Conservation (phyloP, 2,113 vertebrate species). For the Paradoxurus hermaphroditus region DNA sequence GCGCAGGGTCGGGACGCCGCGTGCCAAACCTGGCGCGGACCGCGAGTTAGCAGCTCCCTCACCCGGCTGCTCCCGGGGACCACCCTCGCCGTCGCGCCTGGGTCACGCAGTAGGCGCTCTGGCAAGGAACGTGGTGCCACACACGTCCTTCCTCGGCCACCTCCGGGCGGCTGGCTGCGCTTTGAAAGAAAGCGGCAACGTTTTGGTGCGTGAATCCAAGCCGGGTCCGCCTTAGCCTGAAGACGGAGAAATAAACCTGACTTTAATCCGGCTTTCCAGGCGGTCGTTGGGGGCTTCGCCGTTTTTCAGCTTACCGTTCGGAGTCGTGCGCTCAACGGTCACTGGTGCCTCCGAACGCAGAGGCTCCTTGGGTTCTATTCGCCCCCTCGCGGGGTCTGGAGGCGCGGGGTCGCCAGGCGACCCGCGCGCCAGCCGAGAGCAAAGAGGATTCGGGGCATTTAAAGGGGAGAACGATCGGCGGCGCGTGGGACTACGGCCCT, state of each 20-base stretch:
- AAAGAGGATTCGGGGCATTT: not conserved
- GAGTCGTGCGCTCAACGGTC: not conserved
- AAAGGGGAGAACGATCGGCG: not conserved
- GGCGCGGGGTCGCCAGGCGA: not conserved
- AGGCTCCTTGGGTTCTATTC: not conserved
- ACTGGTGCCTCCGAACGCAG: not conserved
- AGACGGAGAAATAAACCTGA: not conserved
- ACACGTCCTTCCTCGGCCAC: not conserved
- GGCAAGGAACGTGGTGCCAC: not conserved
- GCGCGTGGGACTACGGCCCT: not conserved
- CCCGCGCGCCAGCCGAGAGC: not conserved
- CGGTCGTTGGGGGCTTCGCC: not conserved
- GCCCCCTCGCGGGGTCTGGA: not conserved
- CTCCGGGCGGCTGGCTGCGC: not conserved
- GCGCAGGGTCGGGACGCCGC: not conserved
- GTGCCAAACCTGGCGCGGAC: not conserved
- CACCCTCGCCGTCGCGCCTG: not conserved
- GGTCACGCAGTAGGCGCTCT: not conserved
- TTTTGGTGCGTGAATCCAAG: not conserved
- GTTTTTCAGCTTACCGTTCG: not conserved
- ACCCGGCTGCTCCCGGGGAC: rapidly evolving
- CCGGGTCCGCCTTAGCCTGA: not conserved
- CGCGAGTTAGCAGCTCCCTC: not conserved
- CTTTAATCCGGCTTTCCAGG: not conserved
- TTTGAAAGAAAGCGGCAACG: not conserved